Evolutionary conservation across 1,140 invertebrate species (phyloP).

Genomic region (Heliconius hewitsoni): DNA sequence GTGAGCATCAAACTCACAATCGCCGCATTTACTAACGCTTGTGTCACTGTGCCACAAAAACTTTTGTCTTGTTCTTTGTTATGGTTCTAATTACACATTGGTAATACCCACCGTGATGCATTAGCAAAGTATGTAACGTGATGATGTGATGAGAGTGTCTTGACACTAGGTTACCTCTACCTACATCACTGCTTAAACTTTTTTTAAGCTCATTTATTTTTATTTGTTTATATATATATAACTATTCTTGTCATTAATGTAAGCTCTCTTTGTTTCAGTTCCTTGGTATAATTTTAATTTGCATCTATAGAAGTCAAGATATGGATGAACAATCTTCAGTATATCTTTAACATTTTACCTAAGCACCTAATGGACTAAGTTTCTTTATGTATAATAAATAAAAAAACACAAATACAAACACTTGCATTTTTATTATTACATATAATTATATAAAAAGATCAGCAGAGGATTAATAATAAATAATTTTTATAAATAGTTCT

Average conservation of each 20-base stretch:
- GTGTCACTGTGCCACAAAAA: too few relatives aligned
- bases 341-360: conserved; percentile 77
- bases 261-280: conserved; percentile 58
- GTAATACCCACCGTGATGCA: too few relatives aligned
- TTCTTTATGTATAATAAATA: conserved; percentile 73
- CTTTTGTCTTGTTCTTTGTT: too few relatives aligned
- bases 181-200: too few relatives aligned
- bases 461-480: conserved; percentile 12
- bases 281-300: conserved; percentile 56
- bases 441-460: conserved; percentile 21
- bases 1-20: too few relatives aligned
- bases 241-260: not conserved
- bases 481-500: conserved; percentile 22
- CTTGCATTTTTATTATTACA: conserved; percentile 48
- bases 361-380: conserved; percentile 74
- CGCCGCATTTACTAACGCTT: too few relatives aligned
- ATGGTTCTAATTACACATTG: too few relatives aligned
- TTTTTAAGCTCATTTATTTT: too few relatives aligned
- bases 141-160: too few relatives aligned
- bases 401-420: conserved; percentile 57
- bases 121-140: too few relatives aligned
- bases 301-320: conserved; percentile 51
- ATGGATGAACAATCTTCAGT: conserved; percentile 75
- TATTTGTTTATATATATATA: not conserved
- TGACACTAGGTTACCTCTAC: too few relatives aligned